Evolutionary conservation across 1,140 invertebrate genomes (phyloP).

Genomic region (Chelonus insularis): DNA sequence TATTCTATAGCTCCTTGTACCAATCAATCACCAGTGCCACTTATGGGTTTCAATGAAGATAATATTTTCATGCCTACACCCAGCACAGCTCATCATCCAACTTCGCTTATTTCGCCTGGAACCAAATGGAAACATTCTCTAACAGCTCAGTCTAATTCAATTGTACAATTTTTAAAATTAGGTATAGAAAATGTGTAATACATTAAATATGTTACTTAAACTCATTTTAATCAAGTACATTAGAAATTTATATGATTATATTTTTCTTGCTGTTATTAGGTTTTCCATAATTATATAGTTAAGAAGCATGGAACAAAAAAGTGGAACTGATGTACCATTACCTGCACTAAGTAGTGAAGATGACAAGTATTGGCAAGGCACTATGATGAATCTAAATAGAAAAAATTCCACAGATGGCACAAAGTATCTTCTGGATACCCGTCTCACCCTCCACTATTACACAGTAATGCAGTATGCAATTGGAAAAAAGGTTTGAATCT

Average conservation of each 20-base stretch:
- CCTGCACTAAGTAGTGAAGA: constrained; percentile 45
- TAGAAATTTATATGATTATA: too few species aligned
- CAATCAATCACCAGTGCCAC: constrained; percentile 68
- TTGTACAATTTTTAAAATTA: constrained; percentile 60
- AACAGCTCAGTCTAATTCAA: constrained; percentile 55
- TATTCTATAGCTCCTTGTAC: constrained; percentile 67
- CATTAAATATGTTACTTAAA: too few species aligned
- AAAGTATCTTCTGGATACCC: constrained; percentile 54
- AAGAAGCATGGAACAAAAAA: constrained; percentile 55
- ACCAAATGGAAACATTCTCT: constrained; percentile 61
- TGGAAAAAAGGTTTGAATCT: constrained; percentile 61
- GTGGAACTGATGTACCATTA: constrained; percentile 47
- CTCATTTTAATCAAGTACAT: too few species aligned
- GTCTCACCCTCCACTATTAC: too few species aligned
- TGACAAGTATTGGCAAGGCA: constrained; percentile 49
- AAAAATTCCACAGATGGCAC: constrained; percentile 58
- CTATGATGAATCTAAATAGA: constrained; percentile 50
- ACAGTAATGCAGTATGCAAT: constrained; percentile 53
- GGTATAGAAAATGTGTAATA: too few species aligned
- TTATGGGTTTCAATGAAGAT: constrained; percentile 65
- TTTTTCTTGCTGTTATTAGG: too few species aligned
- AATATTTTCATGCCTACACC: constrained; percentile 87
- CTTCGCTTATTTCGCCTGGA: constrained; percentile 50
- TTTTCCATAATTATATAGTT: constrained; percentile 57
- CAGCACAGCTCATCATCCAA: constrained; percentile 63